phyloP scores from a whole-genome alignment of 2,888 invertebrate genomes.

The Limnephilus rhombicus region DNA sequence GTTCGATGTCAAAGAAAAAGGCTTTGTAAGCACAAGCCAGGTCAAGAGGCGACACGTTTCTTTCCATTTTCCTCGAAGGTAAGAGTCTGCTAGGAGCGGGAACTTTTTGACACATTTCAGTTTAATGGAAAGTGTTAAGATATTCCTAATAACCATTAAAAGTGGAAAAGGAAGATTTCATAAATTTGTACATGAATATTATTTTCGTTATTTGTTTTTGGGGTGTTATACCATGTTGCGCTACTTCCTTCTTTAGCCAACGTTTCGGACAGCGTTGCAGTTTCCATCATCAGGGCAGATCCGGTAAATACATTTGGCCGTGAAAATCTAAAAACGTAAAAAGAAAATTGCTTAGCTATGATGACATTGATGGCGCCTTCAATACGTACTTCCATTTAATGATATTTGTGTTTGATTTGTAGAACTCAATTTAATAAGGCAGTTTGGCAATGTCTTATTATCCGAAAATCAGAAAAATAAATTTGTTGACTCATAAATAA shows the following conservation, averaged over 20 bases:
- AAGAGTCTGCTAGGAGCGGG: neutral
- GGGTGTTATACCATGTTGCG: too few relatives aligned
- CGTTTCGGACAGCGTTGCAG: too few relatives aligned
- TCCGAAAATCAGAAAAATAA: too few relatives aligned
- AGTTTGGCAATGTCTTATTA: too few relatives aligned
- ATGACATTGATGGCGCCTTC: neutral
- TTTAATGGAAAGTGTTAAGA: neutral
- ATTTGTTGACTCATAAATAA: too few relatives aligned
- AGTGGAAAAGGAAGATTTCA: neutral
- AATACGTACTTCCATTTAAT: neutral
- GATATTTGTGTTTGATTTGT: neutral
- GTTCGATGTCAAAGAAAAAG: slow-evolving; percentile 31
- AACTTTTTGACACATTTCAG: neutral
- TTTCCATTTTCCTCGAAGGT: neutral
- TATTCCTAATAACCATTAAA: neutral
- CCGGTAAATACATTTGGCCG: too few relatives aligned
- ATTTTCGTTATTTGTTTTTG: too few relatives aligned
- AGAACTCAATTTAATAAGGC: neutral
- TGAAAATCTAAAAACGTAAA: too few relatives aligned
- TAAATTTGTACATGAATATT: neutral
- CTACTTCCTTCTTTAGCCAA: too few relatives aligned
- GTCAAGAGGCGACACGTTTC: slow-evolving; percentile 15
- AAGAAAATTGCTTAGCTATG: neutral
- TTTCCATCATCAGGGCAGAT: too few relatives aligned
- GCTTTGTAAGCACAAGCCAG: slow-evolving; percentile 9